These are phyloP conservation scores for Parambassis ranga DNA, from an alignment of 2,797 vertebrate species.

Conservation along the genomic window DNA sequence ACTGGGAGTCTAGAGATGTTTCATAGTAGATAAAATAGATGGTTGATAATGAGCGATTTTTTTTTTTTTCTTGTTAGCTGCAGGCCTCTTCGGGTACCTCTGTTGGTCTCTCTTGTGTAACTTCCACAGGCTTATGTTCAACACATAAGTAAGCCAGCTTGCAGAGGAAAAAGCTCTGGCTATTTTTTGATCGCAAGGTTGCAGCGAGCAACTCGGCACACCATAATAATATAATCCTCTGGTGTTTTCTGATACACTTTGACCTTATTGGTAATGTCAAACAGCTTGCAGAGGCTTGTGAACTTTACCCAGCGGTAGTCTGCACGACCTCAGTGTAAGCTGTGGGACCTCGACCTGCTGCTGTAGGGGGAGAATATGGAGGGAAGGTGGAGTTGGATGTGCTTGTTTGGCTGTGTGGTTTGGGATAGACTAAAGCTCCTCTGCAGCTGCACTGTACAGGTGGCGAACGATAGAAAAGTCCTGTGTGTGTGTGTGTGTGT, in stretches of 20 bases:
- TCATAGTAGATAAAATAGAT: slow-evolving; percentile 77
- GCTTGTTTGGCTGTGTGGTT: slow-evolving; percentile 68
- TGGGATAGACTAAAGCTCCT: slow-evolving; percentile 58
- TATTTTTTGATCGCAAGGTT: slow-evolving; percentile 23
- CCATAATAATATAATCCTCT: slow-evolving; percentile 64
- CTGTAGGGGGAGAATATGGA: slow-evolving; percentile 35
- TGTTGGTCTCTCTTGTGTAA: slow-evolving; percentile 65
- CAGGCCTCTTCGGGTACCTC: slow-evolving; percentile 58
- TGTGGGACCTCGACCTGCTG: slow-evolving; percentile 69
- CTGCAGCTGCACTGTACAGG: slow-evolving; percentile 64
- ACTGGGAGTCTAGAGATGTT: slow-evolving; percentile 74
- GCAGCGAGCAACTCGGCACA: slow-evolving; percentile 24
- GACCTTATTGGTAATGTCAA: slow-evolving; percentile 81
- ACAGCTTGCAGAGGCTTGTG: slow-evolving; percentile 76
- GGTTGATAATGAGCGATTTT: slow-evolving; percentile 73
- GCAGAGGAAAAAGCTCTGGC: neutral
- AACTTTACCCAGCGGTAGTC: slow-evolving; percentile 77
- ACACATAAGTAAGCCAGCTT: slow-evolving; percentile 40
- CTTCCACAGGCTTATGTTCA: slow-evolving; percentile 41
- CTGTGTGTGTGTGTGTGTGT: neutral
- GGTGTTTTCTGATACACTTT: slow-evolving; percentile 72
- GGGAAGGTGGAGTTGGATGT: slow-evolving; percentile 48
- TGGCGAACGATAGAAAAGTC: slow-evolving; percentile 51
- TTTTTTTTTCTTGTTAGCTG: slow-evolving; percentile 47
- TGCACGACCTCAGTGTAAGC: slow-evolving; percentile 59